Evolutionary conservation across 1,140 invertebrate species (phyloP), one percentile per base, ranked within the genome.

Genomic region (Procambarus virginalis): DNA sequence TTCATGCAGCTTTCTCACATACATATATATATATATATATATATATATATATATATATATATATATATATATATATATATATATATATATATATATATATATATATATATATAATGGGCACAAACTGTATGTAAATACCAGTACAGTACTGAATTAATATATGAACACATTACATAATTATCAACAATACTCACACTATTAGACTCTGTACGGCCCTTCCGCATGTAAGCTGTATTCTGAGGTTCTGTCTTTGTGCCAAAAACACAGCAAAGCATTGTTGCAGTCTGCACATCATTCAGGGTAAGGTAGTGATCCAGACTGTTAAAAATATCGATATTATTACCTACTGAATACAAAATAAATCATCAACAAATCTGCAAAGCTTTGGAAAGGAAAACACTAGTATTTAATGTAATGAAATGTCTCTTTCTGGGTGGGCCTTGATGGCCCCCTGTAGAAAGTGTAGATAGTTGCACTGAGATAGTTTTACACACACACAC

Each of bases 251-350:
- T 94, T 64, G 94, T 93, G 92, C 96, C 96, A 94, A 98, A 98
- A 0, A 97, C 95, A 94, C 98, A 99, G 84, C 96, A 96, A 51
- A 99, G 93, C 96, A 99, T 98, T 0, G 97, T 98, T 17, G 98
- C 97, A 93, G 97, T 99, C 94, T 99, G 98, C 70, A 99, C 95
- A 94, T 99, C 98, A 4, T 96, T 96, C 78, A 96, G 95, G 91
- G 93, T 92, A 34, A 93, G 93, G 92, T 95, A 95, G 91, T 95
- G 94, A 20, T 94, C 92, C 51, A 95, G 94, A 82, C 95, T 95
- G 92, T 10, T 92, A 80, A 75, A 78, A 51, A 91, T 89, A 90
- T 80, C 86, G 2, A 55, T 55, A 3, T 55, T 55, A 55, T 12
- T 55, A 55, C 34, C 34, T 34, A 34, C 34, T 34, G 34, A 34